Evolutionary conservation across 1,140 invertebrate genomes (phyloP).

Genomic region (Aporrectodea caliginosa): DNA sequence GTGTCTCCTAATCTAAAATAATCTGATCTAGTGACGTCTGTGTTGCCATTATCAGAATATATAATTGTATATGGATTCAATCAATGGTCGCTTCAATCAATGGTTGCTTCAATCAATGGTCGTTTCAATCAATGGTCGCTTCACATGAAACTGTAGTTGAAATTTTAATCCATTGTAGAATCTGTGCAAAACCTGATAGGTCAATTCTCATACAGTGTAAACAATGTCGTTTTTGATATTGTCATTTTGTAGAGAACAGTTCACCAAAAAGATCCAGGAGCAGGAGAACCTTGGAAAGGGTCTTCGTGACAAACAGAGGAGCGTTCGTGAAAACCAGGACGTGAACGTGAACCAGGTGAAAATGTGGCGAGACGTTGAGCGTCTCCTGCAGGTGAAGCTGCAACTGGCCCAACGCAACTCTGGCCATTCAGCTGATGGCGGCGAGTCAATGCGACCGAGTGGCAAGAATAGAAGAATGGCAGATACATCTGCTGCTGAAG

Average conservation of each 20-base stretch:
- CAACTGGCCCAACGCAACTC: constrained; percentile 35
- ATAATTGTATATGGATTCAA: no score
- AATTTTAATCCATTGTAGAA: no score
- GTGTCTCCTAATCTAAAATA: no score
- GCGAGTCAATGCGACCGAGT: background rate
- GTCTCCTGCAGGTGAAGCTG: constrained; percentile 55
- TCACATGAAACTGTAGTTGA: no score
- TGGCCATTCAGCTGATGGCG: background rate
- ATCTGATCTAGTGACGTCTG: no score
- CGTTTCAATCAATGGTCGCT: no score
- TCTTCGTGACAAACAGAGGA: constrained; percentile 63
- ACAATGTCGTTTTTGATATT: constrained; percentile 3
- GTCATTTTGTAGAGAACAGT: constrained; percentile 54
- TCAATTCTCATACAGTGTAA: no score
- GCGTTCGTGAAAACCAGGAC: constrained; percentile 59
- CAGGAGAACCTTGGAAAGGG: constrained; percentile 61
- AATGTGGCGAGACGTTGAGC: constrained; percentile 65
- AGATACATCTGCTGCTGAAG: background rate
- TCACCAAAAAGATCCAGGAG: constrained; percentile 59
- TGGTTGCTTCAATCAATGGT: no score
- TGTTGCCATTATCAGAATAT: no score
- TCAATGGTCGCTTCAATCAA: no score
- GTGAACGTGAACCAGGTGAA: constrained; percentile 59
- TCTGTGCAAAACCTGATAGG: no score
- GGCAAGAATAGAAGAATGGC: background rate